Percentiles rank a stretch among this genome's conserved stretches.
Evolutionary conservation across 2,888 invertebrate genomes (phyloP).

Genomic region (Eugnorisma glareosa): DNA sequence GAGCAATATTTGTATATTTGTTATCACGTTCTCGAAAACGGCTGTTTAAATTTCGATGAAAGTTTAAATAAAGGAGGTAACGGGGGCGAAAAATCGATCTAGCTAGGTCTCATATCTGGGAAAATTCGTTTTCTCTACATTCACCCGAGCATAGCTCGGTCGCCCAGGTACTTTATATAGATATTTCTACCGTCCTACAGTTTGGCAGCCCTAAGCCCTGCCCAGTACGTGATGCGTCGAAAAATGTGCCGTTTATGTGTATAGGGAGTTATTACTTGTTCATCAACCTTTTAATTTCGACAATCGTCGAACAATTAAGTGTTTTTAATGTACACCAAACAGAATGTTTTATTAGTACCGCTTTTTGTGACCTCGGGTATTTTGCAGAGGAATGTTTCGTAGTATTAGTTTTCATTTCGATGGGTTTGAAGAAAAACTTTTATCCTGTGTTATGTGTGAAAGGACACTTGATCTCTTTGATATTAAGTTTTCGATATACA

Average conservation of each 20-base stretch:
- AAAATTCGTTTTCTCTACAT: not conserved
- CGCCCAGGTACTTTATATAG: not conserved
- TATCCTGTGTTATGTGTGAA: not conserved
- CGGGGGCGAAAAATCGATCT: not conserved
- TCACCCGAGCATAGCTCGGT: not conserved
- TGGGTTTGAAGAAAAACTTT: slow-evolving; percentile 39
- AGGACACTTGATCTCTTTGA: not conserved
- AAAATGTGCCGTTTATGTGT: slow-evolving; percentile 74
- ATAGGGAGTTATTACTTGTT: slow-evolving; percentile 66
- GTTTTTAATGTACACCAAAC: slow-evolving; percentile 57
- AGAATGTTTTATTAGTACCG: slow-evolving; percentile 59
- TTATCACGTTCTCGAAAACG: not conserved
- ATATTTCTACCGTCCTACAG: not conserved
- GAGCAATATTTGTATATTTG: not conserved
- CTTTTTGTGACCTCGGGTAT: slow-evolving; percentile 51
- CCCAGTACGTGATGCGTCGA: slow-evolving; percentile 76
- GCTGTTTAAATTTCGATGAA: too few relatives aligned
- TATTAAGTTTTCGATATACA: not conserved
- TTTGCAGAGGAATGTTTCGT: slow-evolving; percentile 50
- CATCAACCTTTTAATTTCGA: slow-evolving; percentile 70
- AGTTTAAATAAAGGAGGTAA: too few relatives aligned
- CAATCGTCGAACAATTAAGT: slow-evolving; percentile 67
- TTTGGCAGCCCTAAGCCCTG: slow-evolving; percentile 51
- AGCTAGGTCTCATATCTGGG: not conserved
- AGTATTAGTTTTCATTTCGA: slow-evolving; percentile 57